A percentile compares a stretch with the other conserved stretches of the same genome.
Conservation (phyloP, 2,797 vertebrate species). For the Eutrigla gurnardus region DNA sequence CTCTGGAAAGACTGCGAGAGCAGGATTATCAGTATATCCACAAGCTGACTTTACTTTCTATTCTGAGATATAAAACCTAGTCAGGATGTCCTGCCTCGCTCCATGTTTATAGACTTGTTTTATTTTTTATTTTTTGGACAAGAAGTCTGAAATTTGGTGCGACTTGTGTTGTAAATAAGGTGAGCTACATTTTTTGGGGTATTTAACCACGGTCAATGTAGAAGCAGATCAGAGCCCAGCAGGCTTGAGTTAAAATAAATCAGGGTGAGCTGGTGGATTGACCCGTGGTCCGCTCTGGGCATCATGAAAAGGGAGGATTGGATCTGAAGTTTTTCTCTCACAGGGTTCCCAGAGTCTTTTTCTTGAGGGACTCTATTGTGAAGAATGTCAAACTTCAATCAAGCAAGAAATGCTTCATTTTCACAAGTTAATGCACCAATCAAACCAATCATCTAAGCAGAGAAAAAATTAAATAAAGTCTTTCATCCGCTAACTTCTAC, state of each 20-base stretch:
- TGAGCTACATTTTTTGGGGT: conserved; percentile 26
- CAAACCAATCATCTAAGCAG: not conserved
- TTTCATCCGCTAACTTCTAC: not conserved
- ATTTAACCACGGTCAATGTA: conserved; percentile 22
- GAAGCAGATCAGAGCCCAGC: conserved; percentile 61
- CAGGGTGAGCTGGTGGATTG: conserved; percentile 66
- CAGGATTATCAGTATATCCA: conserved; percentile 77
- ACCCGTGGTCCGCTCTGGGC: conserved; percentile 62
- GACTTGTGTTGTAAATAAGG: conserved; percentile 53
- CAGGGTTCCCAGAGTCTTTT: conserved; percentile 45
- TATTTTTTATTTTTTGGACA: conserved; percentile 45
- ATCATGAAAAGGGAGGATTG: conserved; percentile 56
- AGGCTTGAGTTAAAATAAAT: conserved; percentile 73
- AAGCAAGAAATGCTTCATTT: conserved; percentile 11
- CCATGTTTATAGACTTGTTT: conserved; percentile 53
- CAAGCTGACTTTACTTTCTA: conserved; percentile 70
- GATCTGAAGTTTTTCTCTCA: conserved; percentile 62
- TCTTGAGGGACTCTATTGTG: conserved; percentile 44
- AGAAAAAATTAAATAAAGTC: not conserved
- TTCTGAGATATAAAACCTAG: conserved; percentile 72
- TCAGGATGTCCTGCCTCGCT: conserved; percentile 64
- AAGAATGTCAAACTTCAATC: conserved; percentile 30
- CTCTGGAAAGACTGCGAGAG: conserved; percentile 72
- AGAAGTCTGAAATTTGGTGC: conserved; percentile 66
- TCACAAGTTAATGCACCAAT: not conserved